Evolutionary conservation across 2,888 invertebrate genomes (phyloP), one percentile per base, ranked within the genome.

Genomic region (Caenorhabditis sp.): DNA sequence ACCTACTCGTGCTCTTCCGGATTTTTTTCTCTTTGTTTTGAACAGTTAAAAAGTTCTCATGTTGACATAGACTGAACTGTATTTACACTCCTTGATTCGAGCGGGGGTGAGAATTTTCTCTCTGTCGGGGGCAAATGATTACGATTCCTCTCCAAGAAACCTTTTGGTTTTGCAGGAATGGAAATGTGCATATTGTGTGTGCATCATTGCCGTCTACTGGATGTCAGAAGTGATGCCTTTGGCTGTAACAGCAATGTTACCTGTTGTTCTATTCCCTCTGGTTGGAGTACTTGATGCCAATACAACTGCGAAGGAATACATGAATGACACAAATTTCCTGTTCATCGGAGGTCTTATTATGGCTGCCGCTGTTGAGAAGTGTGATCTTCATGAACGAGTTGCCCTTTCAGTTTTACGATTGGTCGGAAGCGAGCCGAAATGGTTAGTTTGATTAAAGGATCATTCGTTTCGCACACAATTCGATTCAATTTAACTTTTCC

Each of bases 321-420:
- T 91, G 79, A 90, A 90, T 47, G 92, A 92, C 82, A 92, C 91
- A 3, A 91, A 89, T 59, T 92, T 92, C 75, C 86, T 92, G 19
- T 92, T 92, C 87, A 91, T 92, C 58, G 92, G 92, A 16, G 92
- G 92, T 38, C 85, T 92, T 19, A 91, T 92, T 19, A 89, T 92
- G 69, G 92, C 92, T n/a, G 89, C 90, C 10, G 92, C 92, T 8
- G 92, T 92, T 14, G 92, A 92, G 69, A 92, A 90, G 75, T 90
- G 89, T 66, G 88, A 90, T 64, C 85, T 92, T 8, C 92, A 92
- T 75, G 88, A 90, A 31, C 80, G 92, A 14, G 86, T 88, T 6
- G 89, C 89, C 14, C 81, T 89, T 8, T 85, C 82, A 14, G 89
- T 89, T 10, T 81, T 89, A 61, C 74, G 86, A 38, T 73, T 86